A percentile compares a stretch with the other conserved stretches of the same genome.
phyloP scores from a whole-genome alignment of 2,888 invertebrate species.

The Resseliella maxima region DNA sequence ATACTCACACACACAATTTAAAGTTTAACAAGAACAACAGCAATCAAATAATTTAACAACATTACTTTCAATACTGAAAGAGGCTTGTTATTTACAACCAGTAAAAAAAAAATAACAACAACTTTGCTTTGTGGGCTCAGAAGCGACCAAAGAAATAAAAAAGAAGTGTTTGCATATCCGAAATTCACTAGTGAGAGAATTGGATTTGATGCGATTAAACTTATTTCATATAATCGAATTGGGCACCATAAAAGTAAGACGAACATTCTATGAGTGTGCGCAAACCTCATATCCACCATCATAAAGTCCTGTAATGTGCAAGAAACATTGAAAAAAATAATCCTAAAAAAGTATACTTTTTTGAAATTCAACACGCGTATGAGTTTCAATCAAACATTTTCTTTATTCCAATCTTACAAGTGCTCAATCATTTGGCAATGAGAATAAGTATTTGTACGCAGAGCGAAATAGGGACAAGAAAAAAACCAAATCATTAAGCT shows the following conservation, averaged over 20 bases:
- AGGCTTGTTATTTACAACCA: conserved; percentile 53
- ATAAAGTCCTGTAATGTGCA: conserved; percentile 15
- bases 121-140: no score
- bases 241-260: not conserved
- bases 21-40: conserved; percentile 41
- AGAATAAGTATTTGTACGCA: not conserved
- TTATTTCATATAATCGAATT: not conserved
- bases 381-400: conserved; percentile 36
- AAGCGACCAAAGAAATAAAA: not conserved
- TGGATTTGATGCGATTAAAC: not conserved
- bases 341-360: not conserved
- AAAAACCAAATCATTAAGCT: not conserved
- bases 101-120: conserved; percentile 27
- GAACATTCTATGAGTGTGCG: not conserved
- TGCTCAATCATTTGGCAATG: conserved; percentile 22
- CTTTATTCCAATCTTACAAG: conserved; percentile 44
- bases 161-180: no score
- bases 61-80: conserved; percentile 18
- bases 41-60: conserved; percentile 48
- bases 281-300: not conserved
- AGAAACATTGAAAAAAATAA: not conserved
- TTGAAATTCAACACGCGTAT: conserved; percentile 5
- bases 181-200: no score
- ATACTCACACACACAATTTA: no score
- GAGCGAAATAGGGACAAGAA: not conserved